Evolutionary conservation across 2,888 invertebrate genomes (phyloP), one percentile per base, ranked within the genome.

Genomic region (Epiperipatus broadwayi): DNA sequence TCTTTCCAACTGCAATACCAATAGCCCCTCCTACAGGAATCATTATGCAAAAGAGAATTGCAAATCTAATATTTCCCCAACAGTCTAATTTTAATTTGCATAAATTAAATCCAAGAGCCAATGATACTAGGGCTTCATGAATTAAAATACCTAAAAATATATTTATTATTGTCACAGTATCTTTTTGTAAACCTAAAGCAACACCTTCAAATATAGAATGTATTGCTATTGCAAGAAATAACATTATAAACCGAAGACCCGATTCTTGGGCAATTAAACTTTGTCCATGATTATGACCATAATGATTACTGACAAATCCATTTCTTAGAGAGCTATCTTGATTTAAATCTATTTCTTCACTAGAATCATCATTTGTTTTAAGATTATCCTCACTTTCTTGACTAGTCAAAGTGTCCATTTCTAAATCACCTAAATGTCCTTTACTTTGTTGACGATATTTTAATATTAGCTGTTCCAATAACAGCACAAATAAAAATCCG

Each of bases 141-240:
- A 56, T 37, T 12, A 54, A 38, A 33, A 58, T 53, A 1, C 53
- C 56, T n/a, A 54, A 44, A 40, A 53, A 53, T 12, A 58, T 44
- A 38, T 52, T 52, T 10, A 53, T 37, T 3, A 51, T 48, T 39
- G 48, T 49, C 10, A 45, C 42, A 2, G 45, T 36, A 20, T 51
- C 49, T n/a, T 47, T 48, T 44, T 55, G 53, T 27, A 58, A 47
- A 7, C 57, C 58, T 15, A 58, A 43, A n/a, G 56, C 52, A 41
- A 57, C 48, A 8, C 58, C 58, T 44, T 57, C 58, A 44, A 58
- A 58, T 16, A 58, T 32, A 16, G 55, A 53, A 45, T 58, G 58
- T 16, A 54, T 44, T 29, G 54, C 52, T n/a, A 56, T 45, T 2
- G 57, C 56, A 5, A 55, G 36, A 28, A 54, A 41, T 4, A 58